These are phyloP conservation scores for Micropoecilia bifurca DNA, from an alignment of 2,797 vertebrate genomes.

Conservation along the genomic window DNA sequence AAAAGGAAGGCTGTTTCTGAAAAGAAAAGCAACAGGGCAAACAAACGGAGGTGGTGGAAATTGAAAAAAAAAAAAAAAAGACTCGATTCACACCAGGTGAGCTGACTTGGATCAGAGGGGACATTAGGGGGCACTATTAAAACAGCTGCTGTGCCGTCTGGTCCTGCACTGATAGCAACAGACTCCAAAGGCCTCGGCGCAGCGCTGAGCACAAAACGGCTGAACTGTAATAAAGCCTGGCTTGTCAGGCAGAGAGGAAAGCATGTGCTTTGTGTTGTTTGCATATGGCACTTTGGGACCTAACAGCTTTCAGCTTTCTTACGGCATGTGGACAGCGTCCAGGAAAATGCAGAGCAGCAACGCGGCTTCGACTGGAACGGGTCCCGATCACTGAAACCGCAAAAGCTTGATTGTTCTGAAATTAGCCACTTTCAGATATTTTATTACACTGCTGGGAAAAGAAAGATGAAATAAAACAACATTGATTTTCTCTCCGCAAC, in stretches of 20 bases:
- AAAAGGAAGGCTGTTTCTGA: constrained; percentile 39
- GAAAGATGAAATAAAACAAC: constrained; percentile 17
- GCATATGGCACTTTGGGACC: constrained; percentile 53
- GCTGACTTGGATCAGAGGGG: constrained; percentile 58
- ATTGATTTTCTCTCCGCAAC: constrained; percentile 21
- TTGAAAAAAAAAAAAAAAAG: constrained; percentile 28
- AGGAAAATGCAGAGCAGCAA: constrained; percentile 18
- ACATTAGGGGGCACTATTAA: constrained; percentile 64
- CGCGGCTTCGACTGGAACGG: not conserved
- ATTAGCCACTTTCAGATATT: constrained; percentile 15
- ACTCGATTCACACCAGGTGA: constrained; percentile 68
- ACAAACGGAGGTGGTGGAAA: constrained; percentile 63
- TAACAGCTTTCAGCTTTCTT: constrained; percentile 37
- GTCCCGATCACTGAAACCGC: constrained; percentile 5
- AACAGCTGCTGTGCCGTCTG: constrained; percentile 69
- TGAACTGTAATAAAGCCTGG: constrained; percentile 59
- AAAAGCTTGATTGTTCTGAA: constrained; percentile 9
- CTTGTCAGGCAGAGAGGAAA: constrained; percentile 49
- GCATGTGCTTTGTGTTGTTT: constrained; percentile 65
- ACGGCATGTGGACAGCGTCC: constrained; percentile 19
- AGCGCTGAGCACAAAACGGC: constrained; percentile 36
- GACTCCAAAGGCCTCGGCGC: constrained; percentile 40
- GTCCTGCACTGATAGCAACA: constrained; percentile 56
- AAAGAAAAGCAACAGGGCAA: constrained; percentile 46
- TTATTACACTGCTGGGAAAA: constrained; percentile 31